Conservation (phyloP, 2,113 vertebrate genomes). For the Phylloscopus trochiloides region DNA sequence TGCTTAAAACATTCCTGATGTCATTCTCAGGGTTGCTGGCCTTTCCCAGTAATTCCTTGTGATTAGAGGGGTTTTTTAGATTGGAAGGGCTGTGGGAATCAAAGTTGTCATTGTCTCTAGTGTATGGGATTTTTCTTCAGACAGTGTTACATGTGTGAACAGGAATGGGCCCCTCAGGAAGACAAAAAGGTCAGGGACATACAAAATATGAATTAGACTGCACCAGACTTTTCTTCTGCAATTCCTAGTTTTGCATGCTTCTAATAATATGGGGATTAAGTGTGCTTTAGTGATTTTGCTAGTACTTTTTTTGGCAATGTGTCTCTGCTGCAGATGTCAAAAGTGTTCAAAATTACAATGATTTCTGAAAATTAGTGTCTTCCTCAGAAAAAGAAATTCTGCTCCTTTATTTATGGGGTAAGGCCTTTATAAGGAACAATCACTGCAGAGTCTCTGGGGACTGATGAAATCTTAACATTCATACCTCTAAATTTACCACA, state of each 20-base stretch:
- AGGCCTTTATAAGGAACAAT: background rate
- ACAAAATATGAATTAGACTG: background rate
- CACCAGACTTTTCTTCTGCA: background rate
- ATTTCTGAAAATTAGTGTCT: background rate
- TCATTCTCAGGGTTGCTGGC: background rate
- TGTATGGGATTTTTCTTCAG: background rate
- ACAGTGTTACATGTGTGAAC: background rate
- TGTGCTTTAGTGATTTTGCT: background rate
- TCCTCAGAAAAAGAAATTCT: background rate
- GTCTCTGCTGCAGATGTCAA: background rate
- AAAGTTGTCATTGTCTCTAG: background rate
- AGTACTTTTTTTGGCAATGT: background rate
- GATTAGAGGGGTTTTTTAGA: background rate
- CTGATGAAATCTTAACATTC: background rate
- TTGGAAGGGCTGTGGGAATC: background rate
- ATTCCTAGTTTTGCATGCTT: background rate
- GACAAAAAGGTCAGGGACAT: background rate
- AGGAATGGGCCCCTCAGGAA: background rate
- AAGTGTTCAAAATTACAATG: background rate
- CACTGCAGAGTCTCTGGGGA: background rate
- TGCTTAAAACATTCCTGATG: background rate
- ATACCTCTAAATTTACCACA: background rate
- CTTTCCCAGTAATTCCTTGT: background rate
- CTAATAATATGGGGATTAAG: background rate
- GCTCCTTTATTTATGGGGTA: background rate